These are phyloP conservation scores for Drosophila eugracilis DNA, from an alignment of 1,140 invertebrate genomes.

Conservation along the genomic window DNA sequence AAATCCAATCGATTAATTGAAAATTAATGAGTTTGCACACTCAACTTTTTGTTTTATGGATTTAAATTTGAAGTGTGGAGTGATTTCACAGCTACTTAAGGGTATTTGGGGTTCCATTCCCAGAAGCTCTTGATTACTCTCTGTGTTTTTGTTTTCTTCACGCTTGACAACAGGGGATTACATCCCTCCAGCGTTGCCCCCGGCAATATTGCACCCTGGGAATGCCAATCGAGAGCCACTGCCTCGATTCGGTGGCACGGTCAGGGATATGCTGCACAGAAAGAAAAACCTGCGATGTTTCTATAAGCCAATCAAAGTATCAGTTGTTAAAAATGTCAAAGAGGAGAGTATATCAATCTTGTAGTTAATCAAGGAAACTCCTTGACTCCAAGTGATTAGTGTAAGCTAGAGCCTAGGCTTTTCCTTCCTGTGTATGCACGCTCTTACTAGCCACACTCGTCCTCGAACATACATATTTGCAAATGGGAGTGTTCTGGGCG, in stretches of 20 bases:
- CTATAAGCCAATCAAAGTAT: too few relatives aligned
- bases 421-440: neutral
- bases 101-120: neutral
- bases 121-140: neutral
- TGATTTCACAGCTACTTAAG: neutral
- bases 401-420: too few relatives aligned
- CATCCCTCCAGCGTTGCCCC: neutral
- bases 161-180: constrained; percentile 48
- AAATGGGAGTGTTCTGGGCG: constrained; percentile 53
- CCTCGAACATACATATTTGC: constrained; percentile 60
- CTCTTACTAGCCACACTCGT: constrained; percentile 15
- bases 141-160: constrained; percentile 37
- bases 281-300: neutral
- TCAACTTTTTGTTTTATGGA: too few relatives aligned
- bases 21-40: too few relatives aligned
- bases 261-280: constrained; percentile 2
- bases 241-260: constrained; percentile 16
- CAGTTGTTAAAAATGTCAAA: too few relatives aligned
- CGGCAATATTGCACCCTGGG: constrained; percentile 48
- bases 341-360: too few relatives aligned
- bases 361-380: neutral
- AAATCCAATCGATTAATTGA: too few relatives aligned
- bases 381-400: too few relatives aligned
- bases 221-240: constrained; percentile 47
- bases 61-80: too few relatives aligned